Conservation (phyloP, 2,113 vertebrate genomes). For the Chloropsis cyanopogon region DNA sequence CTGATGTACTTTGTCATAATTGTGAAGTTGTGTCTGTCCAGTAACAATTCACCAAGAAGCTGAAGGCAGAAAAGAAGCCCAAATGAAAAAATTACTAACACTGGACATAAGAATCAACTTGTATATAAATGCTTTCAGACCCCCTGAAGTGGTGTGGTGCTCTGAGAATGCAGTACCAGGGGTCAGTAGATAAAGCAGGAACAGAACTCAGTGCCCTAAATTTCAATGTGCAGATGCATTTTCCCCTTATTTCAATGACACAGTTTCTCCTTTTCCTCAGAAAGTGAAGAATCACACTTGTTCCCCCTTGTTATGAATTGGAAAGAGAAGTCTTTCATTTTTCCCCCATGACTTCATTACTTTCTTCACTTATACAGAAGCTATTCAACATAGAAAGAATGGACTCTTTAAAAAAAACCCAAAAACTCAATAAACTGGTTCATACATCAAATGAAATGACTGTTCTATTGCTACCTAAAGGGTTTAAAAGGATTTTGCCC, state of each 20-base stretch:
- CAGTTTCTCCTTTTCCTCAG: background rate
- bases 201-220: background rate
- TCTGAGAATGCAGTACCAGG: background rate
- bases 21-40: conserved; percentile 87
- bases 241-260: background rate
- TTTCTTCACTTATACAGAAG: background rate
- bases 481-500: background rate
- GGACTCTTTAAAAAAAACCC: background rate
- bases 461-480: background rate
- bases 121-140: background rate
- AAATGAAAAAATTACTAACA: background rate
- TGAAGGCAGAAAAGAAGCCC: conserved; percentile 27
- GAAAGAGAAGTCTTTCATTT: background rate
- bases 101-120: background rate
- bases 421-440: background rate
- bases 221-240: background rate
- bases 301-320: background rate
- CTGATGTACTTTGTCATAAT: conserved; percentile 90
- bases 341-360: accelerated
- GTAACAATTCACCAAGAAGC: conserved; percentile 83
- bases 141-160: background rate
- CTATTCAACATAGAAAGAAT: background rate
- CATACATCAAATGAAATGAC: background rate
- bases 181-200: background rate
- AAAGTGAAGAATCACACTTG: background rate